Conservation (phyloP, 1,140 invertebrate species). For the Drosophila malerkotliana region DNA sequence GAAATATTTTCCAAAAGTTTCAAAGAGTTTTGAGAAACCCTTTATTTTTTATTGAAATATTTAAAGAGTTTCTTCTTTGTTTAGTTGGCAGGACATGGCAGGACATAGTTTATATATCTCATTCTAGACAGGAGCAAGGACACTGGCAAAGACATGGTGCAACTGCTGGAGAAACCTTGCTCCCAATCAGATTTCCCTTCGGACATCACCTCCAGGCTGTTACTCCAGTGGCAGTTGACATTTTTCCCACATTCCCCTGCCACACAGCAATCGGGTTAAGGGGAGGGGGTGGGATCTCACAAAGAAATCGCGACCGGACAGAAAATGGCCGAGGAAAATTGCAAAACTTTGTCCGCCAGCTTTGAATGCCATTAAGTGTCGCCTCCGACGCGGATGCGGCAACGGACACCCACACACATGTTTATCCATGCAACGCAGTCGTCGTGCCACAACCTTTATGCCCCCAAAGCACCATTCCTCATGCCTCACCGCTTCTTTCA, state of each 20-base stretch:
- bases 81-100: constrained; percentile 1
- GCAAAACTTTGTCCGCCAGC: constrained; percentile 62
- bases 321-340: constrained; percentile 69
- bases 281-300: constrained; percentile 17
- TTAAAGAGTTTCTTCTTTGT: constrained; percentile 7
- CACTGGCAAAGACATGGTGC: background rate
- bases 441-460: background rate
- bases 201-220: background rate
- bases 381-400: constrained; percentile 1
- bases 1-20: too few species aligned
- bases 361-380: constrained; percentile 69
- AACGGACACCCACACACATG: background rate
- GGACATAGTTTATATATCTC: constrained; percentile 27
- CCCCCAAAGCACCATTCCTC: background rate
- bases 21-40: too few species aligned
- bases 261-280: constrained; percentile 27
- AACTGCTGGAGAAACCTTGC: constrained; percentile 14
- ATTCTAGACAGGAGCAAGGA: constrained; percentile 1
- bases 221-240: constrained; percentile 14
- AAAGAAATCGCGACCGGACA: constrained; percentile 60
- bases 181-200: constrained; percentile 27
- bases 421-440: constrained; percentile 5
- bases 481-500: background rate
- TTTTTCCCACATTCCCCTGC: constrained; percentile 17
- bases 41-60: constrained; percentile 9